Evolutionary conservation across 2,888 invertebrate genomes (phyloP).

Genomic region (Electrophaes corylata): DNA sequence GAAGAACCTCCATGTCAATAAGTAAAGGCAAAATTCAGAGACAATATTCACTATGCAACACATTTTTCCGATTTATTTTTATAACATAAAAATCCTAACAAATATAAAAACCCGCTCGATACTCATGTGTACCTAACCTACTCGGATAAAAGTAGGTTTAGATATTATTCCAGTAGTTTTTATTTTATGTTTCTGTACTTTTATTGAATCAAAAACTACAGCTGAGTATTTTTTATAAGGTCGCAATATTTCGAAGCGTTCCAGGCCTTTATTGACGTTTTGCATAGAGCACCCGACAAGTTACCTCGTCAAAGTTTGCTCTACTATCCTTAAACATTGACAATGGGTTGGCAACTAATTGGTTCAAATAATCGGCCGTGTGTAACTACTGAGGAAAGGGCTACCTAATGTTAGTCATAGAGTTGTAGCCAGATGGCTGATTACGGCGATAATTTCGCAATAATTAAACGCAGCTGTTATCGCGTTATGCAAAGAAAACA

Average conservation of each 20-base stretch:
- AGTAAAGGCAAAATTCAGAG: too few relatives aligned
- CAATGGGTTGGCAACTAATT: conserved; percentile 1
- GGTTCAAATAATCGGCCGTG: conserved; percentile 5
- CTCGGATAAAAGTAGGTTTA: too few relatives aligned
- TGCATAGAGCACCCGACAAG: background rate
- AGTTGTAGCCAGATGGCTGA: conserved; percentile 55
- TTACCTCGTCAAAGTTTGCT: background rate
- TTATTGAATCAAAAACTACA: background rate
- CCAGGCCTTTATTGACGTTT: background rate
- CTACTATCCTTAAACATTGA: background rate
- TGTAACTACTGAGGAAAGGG: conserved; percentile 29
- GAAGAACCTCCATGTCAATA: background rate
- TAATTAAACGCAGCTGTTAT: conserved; percentile 61
- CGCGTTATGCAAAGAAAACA: conserved; percentile 50
- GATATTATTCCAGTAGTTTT: too few relatives aligned
- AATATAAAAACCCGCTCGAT: too few relatives aligned
- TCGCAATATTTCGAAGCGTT: background rate
- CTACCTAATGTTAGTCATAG: conserved; percentile 50
- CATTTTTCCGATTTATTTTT: too few relatives aligned
- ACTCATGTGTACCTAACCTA: too few relatives aligned
- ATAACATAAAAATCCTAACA: too few relatives aligned
- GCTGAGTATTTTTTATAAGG: too few relatives aligned
- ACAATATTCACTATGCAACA: too few relatives aligned
- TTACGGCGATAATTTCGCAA: conserved; percentile 54
- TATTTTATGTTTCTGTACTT: background rate